Evolutionary conservation across 2,888 invertebrate species (phyloP), one percentile per base, ranked within the genome.

Genomic region (Pomacea canaliculata): DNA sequence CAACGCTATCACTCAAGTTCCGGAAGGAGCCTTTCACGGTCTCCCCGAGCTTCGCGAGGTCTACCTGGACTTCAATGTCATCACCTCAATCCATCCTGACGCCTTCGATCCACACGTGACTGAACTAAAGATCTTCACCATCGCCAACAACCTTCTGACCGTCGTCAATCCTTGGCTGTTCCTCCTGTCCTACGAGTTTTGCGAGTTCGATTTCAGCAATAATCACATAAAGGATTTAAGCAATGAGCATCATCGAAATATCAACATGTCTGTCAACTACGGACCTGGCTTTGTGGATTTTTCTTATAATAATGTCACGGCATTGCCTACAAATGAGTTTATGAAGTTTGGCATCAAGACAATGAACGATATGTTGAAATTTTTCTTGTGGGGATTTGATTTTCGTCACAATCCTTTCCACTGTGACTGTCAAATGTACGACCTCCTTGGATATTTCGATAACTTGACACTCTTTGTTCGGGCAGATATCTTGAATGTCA

Each of bases 381-480:
- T 65, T 27, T 49, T 65, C 16, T 37, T 37, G 16, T 71, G 71
- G 71, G 71, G 71, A 13, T 71, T 71, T 27, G 71, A 71, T 46
- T 71, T 71, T 10, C 71, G 71, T 37, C 63, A 71, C 65, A 71
- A 71, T 48, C 71, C 71, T 23, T 46, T 71, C 27, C 71, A 37
- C 49, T 71, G 71, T 16, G 71, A 71, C 71, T 71, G 71, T 63
- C 7, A 71, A 8, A 16, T 65, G 8, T 71, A 71, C 46, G 23
- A 63, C 2, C 19, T 62, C 9, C 49, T 65, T 4, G 37, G 19
- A 8, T 48, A 27, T 46, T 62, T 13, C 65, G 19, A 65, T n/a
- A 7, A 23, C 27, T 9, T 71, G n/a, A 8, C 46, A 46, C 49
- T 12, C 8, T 7, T 71, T 5, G 12, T 71, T 8, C 48, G 51